Conservation (phyloP, 2,888 invertebrate genomes). For the Sycophila texana region DNA sequence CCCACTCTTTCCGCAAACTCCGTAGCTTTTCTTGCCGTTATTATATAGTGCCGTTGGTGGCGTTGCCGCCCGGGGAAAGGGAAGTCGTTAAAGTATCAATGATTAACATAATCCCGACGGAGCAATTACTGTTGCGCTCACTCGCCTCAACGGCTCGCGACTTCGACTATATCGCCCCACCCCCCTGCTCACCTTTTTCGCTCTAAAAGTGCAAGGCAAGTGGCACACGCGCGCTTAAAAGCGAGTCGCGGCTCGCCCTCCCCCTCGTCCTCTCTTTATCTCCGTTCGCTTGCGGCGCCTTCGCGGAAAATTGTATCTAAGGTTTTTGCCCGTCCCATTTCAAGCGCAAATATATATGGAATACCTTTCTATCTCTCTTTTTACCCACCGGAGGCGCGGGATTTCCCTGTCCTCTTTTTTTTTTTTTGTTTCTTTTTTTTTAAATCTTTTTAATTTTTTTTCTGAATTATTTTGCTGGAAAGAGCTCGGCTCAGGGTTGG, state of each 20-base stretch:
- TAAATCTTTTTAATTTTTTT: slow-evolving; percentile 2
- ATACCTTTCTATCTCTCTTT: too few species aligned
- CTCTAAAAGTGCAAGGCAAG: slow-evolving; percentile 47
- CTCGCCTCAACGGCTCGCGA: slow-evolving; percentile 14
- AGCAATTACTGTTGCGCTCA: slow-evolving; percentile 52
- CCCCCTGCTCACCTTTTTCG: slow-evolving; percentile 4
- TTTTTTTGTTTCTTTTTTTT: too few species aligned
- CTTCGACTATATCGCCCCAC: slow-evolving; percentile 34
- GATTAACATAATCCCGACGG: slow-evolving; percentile 57
- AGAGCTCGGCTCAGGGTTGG: slow-evolving; percentile 17
- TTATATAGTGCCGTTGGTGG: slow-evolving; percentile 16
- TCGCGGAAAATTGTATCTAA: slow-evolving; percentile 49
- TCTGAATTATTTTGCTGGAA: slow-evolving; percentile 53
- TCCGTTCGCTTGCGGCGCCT: background rate
- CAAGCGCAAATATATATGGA: slow-evolving; percentile 16
- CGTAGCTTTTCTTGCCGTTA: slow-evolving; percentile 48
- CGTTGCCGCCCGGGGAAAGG: slow-evolving; percentile 37
- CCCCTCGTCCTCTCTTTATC: background rate
- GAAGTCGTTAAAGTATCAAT: slow-evolving; percentile 57
- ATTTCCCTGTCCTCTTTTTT: too few species aligned
- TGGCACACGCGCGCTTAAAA: slow-evolving; percentile 47
- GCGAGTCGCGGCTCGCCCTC: background rate
- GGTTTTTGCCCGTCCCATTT: slow-evolving; percentile 46
- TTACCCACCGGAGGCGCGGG: too few species aligned
- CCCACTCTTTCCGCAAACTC: slow-evolving; percentile 40